These are phyloP conservation scores for Hylia prasina DNA, from an alignment of 2,113 vertebrate genomes.

Conservation along the genomic window DNA sequence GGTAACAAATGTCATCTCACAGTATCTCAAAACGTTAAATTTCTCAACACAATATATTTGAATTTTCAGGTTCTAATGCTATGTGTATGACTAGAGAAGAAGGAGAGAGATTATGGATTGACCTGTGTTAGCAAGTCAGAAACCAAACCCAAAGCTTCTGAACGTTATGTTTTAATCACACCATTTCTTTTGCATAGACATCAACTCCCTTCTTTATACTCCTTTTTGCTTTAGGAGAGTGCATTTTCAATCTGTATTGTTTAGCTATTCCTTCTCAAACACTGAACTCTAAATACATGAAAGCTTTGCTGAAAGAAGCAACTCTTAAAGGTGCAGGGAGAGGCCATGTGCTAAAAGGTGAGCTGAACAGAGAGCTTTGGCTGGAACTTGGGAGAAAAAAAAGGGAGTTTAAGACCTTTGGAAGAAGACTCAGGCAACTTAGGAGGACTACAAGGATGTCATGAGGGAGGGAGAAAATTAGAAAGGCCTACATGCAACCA, in stretches of 20 bases:
- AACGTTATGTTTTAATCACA: background rate
- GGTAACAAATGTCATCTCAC: background rate
- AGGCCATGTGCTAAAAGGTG: background rate
- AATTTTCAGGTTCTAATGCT: background rate
- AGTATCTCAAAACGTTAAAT: background rate
- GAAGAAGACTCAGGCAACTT: background rate
- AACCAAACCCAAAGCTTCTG: background rate
- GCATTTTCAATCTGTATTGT: background rate
- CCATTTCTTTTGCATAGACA: background rate
- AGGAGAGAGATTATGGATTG: background rate
- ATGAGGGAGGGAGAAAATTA: no score
- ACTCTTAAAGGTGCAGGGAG: background rate
- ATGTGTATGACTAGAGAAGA: background rate
- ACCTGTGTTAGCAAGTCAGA: background rate
- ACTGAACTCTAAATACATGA: background rate
- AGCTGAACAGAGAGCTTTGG: background rate
- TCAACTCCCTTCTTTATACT: background rate
- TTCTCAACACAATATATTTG: background rate
- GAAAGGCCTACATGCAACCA: background rate
- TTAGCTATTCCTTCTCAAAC: background rate
- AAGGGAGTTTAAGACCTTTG: background rate
- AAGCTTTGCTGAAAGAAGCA: background rate
- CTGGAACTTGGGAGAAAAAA: background rate
- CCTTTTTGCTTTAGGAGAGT: background rate
- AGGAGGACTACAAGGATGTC: background rate